Percentiles rank a stretch among this genome's conserved stretches.
phyloP scores from a whole-genome alignment of 64 coral and sea anemone species.

The Montipora sp. region DNA sequence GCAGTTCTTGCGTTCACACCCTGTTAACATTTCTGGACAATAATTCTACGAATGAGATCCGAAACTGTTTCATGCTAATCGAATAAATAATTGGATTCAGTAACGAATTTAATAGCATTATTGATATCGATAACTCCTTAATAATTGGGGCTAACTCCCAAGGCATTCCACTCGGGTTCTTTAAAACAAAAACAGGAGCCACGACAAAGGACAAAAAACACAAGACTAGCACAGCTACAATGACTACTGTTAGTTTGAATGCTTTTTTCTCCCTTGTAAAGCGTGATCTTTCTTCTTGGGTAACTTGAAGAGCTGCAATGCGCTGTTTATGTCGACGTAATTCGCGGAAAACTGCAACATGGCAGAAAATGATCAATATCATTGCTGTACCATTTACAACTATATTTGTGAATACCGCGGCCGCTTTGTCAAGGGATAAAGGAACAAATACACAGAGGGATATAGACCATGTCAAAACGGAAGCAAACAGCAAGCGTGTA shows the following conservation, averaged over 20 bases:
- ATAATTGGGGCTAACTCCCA: background rate
- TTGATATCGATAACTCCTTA: background rate
- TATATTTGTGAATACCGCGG: no score
- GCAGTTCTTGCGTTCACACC: no score
- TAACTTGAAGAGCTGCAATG: conserved; percentile 6
- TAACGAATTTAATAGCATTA: background rate
- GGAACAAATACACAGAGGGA: background rate
- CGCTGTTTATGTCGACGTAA: background rate
- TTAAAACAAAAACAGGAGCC: background rate
- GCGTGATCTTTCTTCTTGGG: background rate
- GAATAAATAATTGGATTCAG: conserved; percentile 1
- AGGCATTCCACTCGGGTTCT: background rate
- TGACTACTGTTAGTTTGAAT: background rate
- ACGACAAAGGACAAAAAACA: background rate
- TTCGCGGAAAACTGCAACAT: background rate
- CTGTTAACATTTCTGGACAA: background rate
- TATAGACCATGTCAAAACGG: no score
- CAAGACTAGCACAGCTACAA: background rate
- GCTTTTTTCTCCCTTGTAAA: background rate
- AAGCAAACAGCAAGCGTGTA: background rate
- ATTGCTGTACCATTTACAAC: no score
- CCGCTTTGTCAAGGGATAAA: background rate
- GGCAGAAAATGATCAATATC: background rate
- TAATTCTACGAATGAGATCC: background rate
- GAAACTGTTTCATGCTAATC: background rate